phyloP scores from a whole-genome alignment of 2,888 invertebrate species.

The Apamea monoglypha region DNA sequence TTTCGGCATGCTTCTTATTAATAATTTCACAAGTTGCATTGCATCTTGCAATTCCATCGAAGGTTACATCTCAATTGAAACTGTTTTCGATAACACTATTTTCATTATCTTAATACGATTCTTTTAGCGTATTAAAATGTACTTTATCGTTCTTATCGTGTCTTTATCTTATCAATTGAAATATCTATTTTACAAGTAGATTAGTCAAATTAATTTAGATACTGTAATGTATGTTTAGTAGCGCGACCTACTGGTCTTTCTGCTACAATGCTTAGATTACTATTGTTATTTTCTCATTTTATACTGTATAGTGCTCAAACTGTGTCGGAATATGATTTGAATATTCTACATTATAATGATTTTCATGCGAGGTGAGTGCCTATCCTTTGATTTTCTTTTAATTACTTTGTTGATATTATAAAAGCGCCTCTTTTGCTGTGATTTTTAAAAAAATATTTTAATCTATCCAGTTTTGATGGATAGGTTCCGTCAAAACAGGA shows the following conservation, averaged over 20 bases:
- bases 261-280: slow-evolving; percentile 23
- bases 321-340: slow-evolving; percentile 73
- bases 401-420: not conserved
- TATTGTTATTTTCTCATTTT: slow-evolving; percentile 53
- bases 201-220: slow-evolving; percentile 4
- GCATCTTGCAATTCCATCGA: not conserved
- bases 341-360: slow-evolving; percentile 86
- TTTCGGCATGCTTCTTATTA: not conserved
- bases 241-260: not conserved
- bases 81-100: not conserved
- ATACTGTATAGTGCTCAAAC: slow-evolving; percentile 66
- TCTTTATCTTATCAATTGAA: slow-evolving; percentile 33
- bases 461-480: too few relatives aligned
- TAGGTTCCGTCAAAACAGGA: too few relatives aligned
- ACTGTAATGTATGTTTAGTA: slow-evolving; percentile 2
- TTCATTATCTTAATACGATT: slow-evolving; percentile 17
- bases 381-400: not conserved
- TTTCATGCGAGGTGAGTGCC: slow-evolving; percentile 83
- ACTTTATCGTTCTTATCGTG: slow-evolving; percentile 27
- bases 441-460: too few relatives aligned
- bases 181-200: not conserved
- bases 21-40: not conserved
- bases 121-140: not conserved
- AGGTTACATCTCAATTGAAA: not conserved
- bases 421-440: not conserved